Percentiles rank a stretch among this genome's conserved stretches.
These are phyloP conservation scores for Nemotelus pantherinus DNA, from an alignment of 2,888 invertebrate genomes.

Conservation along the genomic window DNA sequence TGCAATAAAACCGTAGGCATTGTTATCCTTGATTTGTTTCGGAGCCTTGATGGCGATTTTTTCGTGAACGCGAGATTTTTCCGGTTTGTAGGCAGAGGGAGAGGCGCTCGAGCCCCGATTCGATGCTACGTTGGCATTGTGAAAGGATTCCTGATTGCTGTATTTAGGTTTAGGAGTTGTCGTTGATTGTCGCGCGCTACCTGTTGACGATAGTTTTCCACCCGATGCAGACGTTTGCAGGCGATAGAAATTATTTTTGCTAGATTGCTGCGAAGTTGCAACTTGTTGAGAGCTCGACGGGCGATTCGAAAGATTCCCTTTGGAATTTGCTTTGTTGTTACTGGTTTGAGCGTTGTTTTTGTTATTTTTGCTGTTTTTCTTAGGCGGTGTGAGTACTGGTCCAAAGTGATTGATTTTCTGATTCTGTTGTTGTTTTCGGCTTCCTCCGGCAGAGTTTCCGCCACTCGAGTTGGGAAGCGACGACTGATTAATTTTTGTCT, in stretches of 20 bases:
- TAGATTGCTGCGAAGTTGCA: conserved; percentile 35
- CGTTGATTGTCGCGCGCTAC: conserved; percentile 45
- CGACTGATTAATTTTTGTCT: conserved; percentile 31
- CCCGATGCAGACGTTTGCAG: conserved; percentile 21
- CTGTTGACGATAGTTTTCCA: conserved; percentile 49
- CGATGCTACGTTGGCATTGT: conserved; percentile 38
- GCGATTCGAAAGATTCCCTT: conserved; percentile 23
- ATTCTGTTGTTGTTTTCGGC: conserved; percentile 56
- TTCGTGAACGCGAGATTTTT: conserved; percentile 52
- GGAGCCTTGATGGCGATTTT: conserved; percentile 61
- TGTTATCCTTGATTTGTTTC: conserved; percentile 63
- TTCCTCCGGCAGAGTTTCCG: neutral
- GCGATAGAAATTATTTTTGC: conserved; percentile 53
- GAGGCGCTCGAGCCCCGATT: conserved; percentile 17
- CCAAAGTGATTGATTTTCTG: conserved; percentile 61
- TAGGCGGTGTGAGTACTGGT: conserved; percentile 56
- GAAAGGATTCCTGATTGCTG: conserved; percentile 44
- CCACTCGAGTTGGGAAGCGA: neutral
- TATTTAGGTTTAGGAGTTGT: conserved; percentile 47
- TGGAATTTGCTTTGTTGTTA: conserved; percentile 51
- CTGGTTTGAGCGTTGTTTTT: conserved; percentile 49
- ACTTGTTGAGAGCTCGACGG: conserved; percentile 40
- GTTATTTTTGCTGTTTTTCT: conserved; percentile 53
- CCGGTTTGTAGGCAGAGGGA: conserved; percentile 16
- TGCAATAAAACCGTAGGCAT: conserved; percentile 37